A percentile compares a stretch with the other conserved stretches of the same genome.
phyloP scores from a whole-genome alignment of 2,113 vertebrate species.

The Vulpes vulpes region DNA sequence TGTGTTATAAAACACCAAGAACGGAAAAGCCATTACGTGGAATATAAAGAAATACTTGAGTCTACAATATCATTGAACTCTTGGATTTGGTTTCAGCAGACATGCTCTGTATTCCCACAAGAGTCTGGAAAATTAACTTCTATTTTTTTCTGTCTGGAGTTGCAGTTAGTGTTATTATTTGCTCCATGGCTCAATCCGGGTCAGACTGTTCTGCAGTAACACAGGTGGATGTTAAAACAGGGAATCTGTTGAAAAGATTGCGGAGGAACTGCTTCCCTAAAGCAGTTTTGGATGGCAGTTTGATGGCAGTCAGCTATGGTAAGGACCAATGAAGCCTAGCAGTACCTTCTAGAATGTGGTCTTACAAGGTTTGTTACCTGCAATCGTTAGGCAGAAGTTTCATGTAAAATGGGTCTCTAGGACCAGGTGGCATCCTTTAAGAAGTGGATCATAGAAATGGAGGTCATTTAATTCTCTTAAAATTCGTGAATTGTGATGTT shows the following conservation, averaged over 20 bases:
- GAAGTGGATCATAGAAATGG: constrained; percentile 34
- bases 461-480: constrained; percentile 65
- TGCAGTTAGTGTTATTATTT: constrained; percentile 85
- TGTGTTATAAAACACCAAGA: constrained; percentile 75
- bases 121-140: constrained; percentile 91
- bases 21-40: constrained; percentile 88
- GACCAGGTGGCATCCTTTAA: background rate
- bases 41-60: constrained; percentile 83
- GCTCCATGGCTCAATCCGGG: constrained; percentile 77
- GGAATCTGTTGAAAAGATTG: constrained; percentile 63
- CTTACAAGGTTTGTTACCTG: background rate
- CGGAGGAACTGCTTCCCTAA: background rate
- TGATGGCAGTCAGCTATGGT: constrained; percentile 60
- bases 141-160: constrained; percentile 86
- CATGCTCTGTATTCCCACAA: constrained; percentile 87
- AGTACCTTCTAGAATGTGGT: fast-evolving
- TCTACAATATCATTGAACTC: constrained; percentile 78
- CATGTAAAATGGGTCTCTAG: background rate
- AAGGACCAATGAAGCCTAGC: constrained; percentile 53
- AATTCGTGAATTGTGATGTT: constrained; percentile 57
- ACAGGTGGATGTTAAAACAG: constrained; percentile 58
- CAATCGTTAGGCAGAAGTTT: background rate
- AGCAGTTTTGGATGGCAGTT: constrained; percentile 72
- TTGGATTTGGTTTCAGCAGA: constrained; percentile 86
- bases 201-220: constrained; percentile 66